A percentile compares a stretch with the other conserved stretches of the same genome.
These are phyloP conservation scores for Python bivittatus DNA, from an alignment of 2,113 vertebrate species.

Conservation along the genomic window DNA sequence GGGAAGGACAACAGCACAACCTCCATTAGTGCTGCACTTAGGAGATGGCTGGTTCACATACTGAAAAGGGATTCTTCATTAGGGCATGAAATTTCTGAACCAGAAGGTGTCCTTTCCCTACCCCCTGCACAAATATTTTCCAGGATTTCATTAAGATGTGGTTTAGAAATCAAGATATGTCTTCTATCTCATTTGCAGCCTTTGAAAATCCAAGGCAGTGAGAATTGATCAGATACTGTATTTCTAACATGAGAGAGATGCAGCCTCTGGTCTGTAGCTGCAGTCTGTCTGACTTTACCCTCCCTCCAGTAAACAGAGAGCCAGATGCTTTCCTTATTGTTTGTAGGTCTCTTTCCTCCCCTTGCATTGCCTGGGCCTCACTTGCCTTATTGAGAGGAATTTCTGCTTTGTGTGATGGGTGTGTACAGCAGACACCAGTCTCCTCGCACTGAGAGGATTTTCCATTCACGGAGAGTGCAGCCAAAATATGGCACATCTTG, in stretches of 20 bases:
- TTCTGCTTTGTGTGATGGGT: conserved; percentile 72
- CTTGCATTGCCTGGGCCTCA: conserved; percentile 67
- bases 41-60: conserved; percentile 68
- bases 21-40: conserved; percentile 78
- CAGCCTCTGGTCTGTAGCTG: conserved; percentile 34
- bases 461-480: conserved; percentile 68
- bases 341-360: conserved; percentile 68
- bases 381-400: conserved; percentile 72
- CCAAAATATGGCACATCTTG: conserved; percentile 65
- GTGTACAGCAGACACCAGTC: conserved; percentile 67
- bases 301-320: conserved; percentile 61
- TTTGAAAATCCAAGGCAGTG: conserved; percentile 50
- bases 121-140: conserved; percentile 12
- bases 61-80: conserved; percentile 55
- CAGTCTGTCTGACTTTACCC: conserved; percentile 41
- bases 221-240: conserved; percentile 55
- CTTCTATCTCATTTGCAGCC: conserved; percentile 49
- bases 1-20: conserved; percentile 81
- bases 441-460: conserved; percentile 69
- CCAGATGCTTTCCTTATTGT: conserved; percentile 75
- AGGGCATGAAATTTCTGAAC: conserved; percentile 38
- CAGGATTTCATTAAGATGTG: conserved; percentile 37
- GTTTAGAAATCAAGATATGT: conserved; percentile 46
- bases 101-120: conserved; percentile 27
- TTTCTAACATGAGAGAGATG: conserved; percentile 42